These are phyloP conservation scores for Pogonus chalceus DNA, from an alignment of 1,140 invertebrate species.

Conservation along the genomic window DNA sequence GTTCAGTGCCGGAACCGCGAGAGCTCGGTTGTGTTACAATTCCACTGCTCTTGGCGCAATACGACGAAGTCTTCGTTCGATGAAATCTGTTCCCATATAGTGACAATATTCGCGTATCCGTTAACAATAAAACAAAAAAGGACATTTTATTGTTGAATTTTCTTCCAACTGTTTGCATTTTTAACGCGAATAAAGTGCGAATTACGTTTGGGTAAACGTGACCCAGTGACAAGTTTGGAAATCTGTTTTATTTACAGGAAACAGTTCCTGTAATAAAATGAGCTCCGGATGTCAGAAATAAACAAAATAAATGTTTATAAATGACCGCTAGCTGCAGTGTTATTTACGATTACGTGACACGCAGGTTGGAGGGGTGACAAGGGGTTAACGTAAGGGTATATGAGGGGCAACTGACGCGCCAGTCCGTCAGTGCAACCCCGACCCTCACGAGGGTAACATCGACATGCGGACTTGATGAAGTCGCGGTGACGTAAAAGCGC, in stretches of 20 bases:
- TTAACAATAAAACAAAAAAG: too few species aligned
- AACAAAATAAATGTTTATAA: slow-evolving; percentile 8
- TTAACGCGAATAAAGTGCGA: not conserved
- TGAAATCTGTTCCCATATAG: too few species aligned
- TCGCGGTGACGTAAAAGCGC: not conserved
- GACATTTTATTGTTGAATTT: too few species aligned
- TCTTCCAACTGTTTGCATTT: too few species aligned
- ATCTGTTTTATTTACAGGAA: slow-evolving; percentile 1
- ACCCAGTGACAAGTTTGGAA: not conserved
- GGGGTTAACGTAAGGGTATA: not conserved
- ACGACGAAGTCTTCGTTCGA: not conserved
- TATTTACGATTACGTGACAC: slow-evolving; percentile 5
- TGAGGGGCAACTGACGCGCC: not conserved
- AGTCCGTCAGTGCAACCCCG: not conserved
- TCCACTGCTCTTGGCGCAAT: too few species aligned
- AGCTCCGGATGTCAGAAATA: slow-evolving; percentile 2
- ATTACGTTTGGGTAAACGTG: not conserved
- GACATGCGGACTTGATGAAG: slow-evolving; percentile 2
- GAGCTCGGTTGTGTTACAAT: not conserved
- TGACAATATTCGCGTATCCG: too few species aligned
- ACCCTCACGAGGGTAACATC: slow-evolving; percentile 1
- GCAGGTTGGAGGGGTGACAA: not conserved
- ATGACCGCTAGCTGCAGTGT: slow-evolving; percentile 6
- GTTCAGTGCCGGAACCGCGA: not conserved
- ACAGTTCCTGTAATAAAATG: not conserved